Base-by-base conservation (phyloP, 2,113 vertebrate species). In the Seriola aureovittata region DNA sequence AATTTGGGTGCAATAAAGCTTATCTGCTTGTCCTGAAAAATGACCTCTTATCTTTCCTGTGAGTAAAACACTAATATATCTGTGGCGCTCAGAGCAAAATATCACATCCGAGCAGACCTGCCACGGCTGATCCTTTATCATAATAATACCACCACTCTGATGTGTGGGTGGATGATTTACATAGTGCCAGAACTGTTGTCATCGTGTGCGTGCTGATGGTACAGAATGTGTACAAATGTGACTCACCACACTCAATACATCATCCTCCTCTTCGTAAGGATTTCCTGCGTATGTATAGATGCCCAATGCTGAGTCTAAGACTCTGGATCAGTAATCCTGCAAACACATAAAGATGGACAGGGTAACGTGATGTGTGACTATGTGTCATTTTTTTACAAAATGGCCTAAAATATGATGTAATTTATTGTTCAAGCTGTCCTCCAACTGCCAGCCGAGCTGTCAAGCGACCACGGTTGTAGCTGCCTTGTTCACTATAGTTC, bases 161-260 rank as follows among this genome's bases (percentile, higher is more conserved):
- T 21, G 42, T 68, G 90, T 77, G 71, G 80, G 72, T 36, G 50
- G 77, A 66, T 46, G 59, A 81, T 85, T 86, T 83, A 63, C 78
- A 85, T 64, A 38, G 72, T 63, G 63, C 52, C 52, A 70, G 34
- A 81, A 71, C 65, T 7, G 76, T n/a, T 78, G 70, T 55, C 5
- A n/a, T 55, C 29, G 59, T 59, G 29, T 5, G 32, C 2, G 0
- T 48, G 81, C 44, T 71, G 14, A 69, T 75, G 46, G 48, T 65
- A 34, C 36, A 82, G 59, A 66, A 16, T 42, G 50, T 66, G 48
- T 77, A 44, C 25, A 25, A 59, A 48, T 73, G 70, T 88, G 89
- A 87, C 32, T 91, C 89, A 87, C 17, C 25, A 16, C 75, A 60
- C 40, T 74, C 50, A 8, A 21, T 77, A 40, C 63, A 80, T 58